A percentile compares a stretch with the other conserved stretches of the same genome.
phyloP scores from a whole-genome alignment of 2,888 invertebrate genomes.

The Pammene aurita region DNA sequence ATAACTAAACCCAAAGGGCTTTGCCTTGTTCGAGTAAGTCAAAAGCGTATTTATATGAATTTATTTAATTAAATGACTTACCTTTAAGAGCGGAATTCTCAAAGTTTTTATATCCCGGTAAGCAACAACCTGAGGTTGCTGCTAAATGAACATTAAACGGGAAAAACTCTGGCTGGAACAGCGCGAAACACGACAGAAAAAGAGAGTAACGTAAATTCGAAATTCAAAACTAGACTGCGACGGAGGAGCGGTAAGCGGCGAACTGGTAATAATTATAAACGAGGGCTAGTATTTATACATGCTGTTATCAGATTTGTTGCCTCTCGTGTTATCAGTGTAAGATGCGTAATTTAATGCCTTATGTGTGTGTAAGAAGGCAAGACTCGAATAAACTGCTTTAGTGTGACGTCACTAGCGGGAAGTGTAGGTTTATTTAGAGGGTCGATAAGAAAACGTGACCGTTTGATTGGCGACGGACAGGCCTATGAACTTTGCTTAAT shows the following conservation, averaged over 20 bases:
- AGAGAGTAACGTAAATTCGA: conserved; percentile 9
- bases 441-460: conserved; percentile 25
- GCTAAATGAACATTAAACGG: conserved; percentile 63
- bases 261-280: conserved; percentile 61
- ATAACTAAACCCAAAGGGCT: too few relatives aligned
- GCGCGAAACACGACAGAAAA: conserved; percentile 35
- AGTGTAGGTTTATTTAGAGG: conserved; percentile 5
- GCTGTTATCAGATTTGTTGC: conserved; percentile 56
- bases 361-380: conserved; percentile 15
- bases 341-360: conserved; percentile 33
- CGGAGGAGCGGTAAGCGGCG: conserved; percentile 51
- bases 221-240: conserved; percentile 30
- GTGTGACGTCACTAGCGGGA: conserved; percentile 38
- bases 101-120: conserved; percentile 80
- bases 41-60: too few relatives aligned
- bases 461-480: conserved; percentile 2
- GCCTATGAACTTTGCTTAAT: conserved; percentile 22
- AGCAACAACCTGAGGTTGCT: conserved; percentile 82
- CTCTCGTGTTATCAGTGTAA: conserved; percentile 31
- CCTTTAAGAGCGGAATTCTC: conserved; percentile 85
- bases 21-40: too few relatives aligned
- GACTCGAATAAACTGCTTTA: conserved; percentile 33
- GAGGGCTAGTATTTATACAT: conserved; percentile 61
- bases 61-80: conserved; percentile 54
- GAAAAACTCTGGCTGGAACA: conserved; percentile 37